Percentiles rank a stretch among this genome's conserved stretches.
These are phyloP conservation scores for Eueides isabella DNA, from an alignment of 1,140 invertebrate genomes.

Conservation along the genomic window DNA sequence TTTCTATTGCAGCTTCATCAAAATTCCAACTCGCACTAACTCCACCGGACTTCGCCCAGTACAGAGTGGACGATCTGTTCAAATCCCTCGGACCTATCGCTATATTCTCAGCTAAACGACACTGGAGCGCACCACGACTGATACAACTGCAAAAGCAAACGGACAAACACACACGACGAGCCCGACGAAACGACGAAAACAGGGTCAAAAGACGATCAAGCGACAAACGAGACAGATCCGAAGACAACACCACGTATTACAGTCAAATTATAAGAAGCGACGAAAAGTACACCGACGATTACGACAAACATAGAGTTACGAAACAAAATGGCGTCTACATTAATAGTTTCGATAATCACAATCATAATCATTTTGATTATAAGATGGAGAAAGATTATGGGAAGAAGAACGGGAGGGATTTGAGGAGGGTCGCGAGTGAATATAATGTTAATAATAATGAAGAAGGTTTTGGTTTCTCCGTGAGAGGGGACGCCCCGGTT, in stretches of 20 bases:
- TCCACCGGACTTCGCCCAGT: slow-evolving; percentile 94
- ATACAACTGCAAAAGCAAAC: slow-evolving; percentile 86
- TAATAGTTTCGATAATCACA: slow-evolving; percentile 73
- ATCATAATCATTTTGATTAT: slow-evolving; percentile 70
- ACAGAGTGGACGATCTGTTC: slow-evolving; percentile 94
- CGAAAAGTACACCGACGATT: slow-evolving; percentile 66
- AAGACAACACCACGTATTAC: slow-evolving; percentile 80
- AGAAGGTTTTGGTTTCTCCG: slow-evolving; percentile 95
- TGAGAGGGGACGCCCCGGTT: slow-evolving; percentile 95
- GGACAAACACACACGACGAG: slow-evolving; percentile 49
- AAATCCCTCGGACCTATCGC: slow-evolving; percentile 93
- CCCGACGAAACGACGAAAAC: slow-evolving; percentile 52
- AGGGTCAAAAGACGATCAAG: slow-evolving; percentile 52
- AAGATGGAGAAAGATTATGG: slow-evolving; percentile 45
- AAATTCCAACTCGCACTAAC: slow-evolving; percentile 95
- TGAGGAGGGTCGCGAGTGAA: slow-evolving; percentile 75
- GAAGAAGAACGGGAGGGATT: slow-evolving; percentile 61
- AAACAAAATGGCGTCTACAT: slow-evolving; percentile 80
- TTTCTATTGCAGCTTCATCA: slow-evolving; percentile 86
- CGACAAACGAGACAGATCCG: slow-evolving; percentile 74
- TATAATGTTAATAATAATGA: slow-evolving; percentile 66
- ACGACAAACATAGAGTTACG: slow-evolving; percentile 63
- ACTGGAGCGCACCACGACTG: slow-evolving; percentile 94
- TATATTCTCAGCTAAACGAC: slow-evolving; percentile 95
- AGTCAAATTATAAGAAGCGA: slow-evolving; percentile 72